phyloP scores from a whole-genome alignment of 2,113 vertebrate species.

The Perccottus glenii region DNA sequence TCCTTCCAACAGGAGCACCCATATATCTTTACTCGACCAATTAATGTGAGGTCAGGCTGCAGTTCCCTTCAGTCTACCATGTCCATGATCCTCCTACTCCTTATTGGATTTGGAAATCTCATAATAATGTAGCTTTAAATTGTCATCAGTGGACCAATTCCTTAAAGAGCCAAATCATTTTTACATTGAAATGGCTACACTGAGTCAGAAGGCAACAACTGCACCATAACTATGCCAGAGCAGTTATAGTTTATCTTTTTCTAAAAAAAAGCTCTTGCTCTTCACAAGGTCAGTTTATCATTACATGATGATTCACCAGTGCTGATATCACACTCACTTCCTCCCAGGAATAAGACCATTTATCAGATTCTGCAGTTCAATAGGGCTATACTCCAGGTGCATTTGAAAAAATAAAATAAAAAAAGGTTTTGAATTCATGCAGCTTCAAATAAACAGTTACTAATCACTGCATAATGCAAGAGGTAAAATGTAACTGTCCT shows the following conservation, averaged over 20 bases:
- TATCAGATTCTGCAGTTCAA: not conserved
- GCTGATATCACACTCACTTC: not conserved
- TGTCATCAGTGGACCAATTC: not conserved
- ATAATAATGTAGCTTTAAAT: conserved; percentile 27
- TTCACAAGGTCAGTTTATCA: not conserved
- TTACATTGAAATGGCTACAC: no score
- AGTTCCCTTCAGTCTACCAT: not conserved
- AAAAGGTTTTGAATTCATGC: not conserved
- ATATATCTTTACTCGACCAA: conserved; percentile 77
- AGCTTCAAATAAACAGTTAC: conserved; percentile 3
- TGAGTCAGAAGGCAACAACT: no score
- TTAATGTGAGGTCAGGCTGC: conserved; percentile 29
- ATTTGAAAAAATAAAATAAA: conserved; percentile 3
- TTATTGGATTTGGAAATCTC: conserved; percentile 8
- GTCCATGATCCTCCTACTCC: conserved; percentile 29
- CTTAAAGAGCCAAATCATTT: no score
- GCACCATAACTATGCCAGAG: no score
- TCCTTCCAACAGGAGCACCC: conserved; percentile 72
- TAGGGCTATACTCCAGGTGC: not conserved
- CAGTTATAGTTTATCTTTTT: no score
- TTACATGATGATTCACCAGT: not conserved
- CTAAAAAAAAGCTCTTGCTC: not conserved
- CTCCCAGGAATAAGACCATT: no score
- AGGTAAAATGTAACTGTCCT: not conserved
- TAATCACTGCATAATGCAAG: no score